Evolutionary conservation across 2,797 vertebrate species (phyloP).

Genomic region (Mustela erminea): DNA sequence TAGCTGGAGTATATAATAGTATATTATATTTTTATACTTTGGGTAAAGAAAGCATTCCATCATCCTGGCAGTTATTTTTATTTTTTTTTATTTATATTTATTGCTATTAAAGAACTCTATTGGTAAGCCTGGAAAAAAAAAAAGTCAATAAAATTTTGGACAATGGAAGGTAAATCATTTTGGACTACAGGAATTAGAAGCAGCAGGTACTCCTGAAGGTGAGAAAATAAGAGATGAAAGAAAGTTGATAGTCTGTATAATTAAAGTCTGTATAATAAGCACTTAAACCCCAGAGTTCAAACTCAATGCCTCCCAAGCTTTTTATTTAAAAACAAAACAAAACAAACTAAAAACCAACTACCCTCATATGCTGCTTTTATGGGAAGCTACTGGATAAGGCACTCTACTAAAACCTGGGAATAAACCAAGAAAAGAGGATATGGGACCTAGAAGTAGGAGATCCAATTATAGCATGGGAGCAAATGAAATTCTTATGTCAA

Average conservation of each 20-base stretch:
- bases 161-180: not conserved
- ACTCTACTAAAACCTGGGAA: not conserved
- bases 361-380: not conserved
- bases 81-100: too few species aligned
- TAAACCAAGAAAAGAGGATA: not conserved
- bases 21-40: not conserved
- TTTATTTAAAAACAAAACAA: not conserved
- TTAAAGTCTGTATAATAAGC: not conserved
- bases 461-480: not conserved
- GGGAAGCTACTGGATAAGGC: not conserved
- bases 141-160: not conserved
- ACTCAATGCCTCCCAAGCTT: not conserved
- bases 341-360: not conserved
- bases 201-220: not conserved
- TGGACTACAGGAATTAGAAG: not conserved
- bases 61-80: not conserved
- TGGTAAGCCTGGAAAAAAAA: not conserved
- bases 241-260: not conserved
- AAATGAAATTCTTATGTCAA: not conserved
- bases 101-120: not conserved
- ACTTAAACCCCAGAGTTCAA: not conserved
- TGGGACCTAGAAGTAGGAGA: not conserved
- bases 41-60: not conserved
- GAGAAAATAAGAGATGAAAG: not conserved
- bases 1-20: not conserved